Percentiles rank a stretch among this genome's conserved stretches.
These are phyloP conservation scores for Caerostris extrusa DNA, from an alignment of 1,140 invertebrate species.

Conservation along the genomic window DNA sequence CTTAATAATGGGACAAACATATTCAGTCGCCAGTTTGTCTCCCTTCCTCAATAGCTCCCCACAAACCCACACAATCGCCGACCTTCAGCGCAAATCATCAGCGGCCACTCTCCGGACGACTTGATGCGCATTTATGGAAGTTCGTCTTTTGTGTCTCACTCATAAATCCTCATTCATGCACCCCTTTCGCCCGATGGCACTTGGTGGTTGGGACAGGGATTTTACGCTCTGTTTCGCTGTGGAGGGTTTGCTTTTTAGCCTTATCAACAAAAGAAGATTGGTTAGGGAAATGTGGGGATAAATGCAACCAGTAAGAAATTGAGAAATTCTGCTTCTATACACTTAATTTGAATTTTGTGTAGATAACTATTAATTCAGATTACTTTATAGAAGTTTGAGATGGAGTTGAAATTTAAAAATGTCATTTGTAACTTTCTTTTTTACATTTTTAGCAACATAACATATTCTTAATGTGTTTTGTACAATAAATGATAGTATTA, in stretches of 20 bases:
- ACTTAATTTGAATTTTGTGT: too few relatives aligned
- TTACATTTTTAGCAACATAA: too few relatives aligned
- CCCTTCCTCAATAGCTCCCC: neutral
- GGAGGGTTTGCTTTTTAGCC: neutral
- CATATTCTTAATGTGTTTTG: too few relatives aligned
- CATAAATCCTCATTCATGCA: slow-evolving; percentile 31
- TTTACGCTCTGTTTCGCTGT: slow-evolving; percentile 43
- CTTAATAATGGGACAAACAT: slow-evolving; percentile 50
- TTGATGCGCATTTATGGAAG: neutral
- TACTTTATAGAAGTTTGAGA: too few relatives aligned
- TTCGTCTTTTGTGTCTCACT: neutral
- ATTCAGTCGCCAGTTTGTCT: slow-evolving; percentile 34
- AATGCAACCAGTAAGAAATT: too few relatives aligned
- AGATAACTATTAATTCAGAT: too few relatives aligned
- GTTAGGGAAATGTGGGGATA: neutral
- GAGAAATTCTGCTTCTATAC: too few relatives aligned
- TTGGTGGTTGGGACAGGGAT: neutral
- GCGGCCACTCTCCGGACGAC: slow-evolving; percentile 8
- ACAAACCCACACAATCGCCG: slow-evolving; percentile 24
- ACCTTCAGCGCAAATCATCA: slow-evolving; percentile 50
- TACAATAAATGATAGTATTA: too few relatives aligned
- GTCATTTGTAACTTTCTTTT: too few relatives aligned
- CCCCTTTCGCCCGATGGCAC: neutral
- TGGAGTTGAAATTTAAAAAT: too few relatives aligned
- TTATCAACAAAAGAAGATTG: neutral